phyloP scores from a whole-genome alignment of 2,888 invertebrate genomes.

The Syrista parreyssii region DNA sequence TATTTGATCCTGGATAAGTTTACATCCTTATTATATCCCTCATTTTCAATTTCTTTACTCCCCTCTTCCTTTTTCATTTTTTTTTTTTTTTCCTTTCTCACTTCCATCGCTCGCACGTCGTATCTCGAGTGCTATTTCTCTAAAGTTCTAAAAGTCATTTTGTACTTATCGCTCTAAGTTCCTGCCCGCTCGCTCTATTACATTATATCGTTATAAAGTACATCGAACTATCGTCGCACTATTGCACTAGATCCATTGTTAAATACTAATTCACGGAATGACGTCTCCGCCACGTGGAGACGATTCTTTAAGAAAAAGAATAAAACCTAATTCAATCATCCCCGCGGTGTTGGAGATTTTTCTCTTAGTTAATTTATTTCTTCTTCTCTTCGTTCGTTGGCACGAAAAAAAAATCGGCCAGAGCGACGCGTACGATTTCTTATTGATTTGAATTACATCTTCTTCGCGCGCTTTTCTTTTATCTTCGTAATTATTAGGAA shows the following conservation, averaged over 20 bases:
- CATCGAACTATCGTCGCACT: conserved; percentile 51
- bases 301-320: too few species aligned
- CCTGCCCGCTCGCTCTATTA: conserved; percentile 13
- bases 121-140: too few species aligned
- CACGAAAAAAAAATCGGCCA: neutral
- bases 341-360: too few species aligned
- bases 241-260: conserved; percentile 45
- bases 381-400: neutral
- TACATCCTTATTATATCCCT: conserved; percentile 4
- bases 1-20: conserved; percentile 4
- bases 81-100: neutral
- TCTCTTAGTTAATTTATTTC: too few species aligned
- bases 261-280: neutral
- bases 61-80: conserved; percentile 11
- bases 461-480: conserved; percentile 24
- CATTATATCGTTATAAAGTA: conserved; percentile 42
- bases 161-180: conserved; percentile 44
- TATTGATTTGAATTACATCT: neutral
- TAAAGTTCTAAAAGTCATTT: conserved; percentile 37
- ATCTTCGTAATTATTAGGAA: neutral
- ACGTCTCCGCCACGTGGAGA: neutral
- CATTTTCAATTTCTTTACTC: conserved; percentile 25
- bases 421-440: neutral
- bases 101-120: too few species aligned
- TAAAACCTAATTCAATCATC: too few species aligned